Evolutionary conservation across 2,113 vertebrate genomes (phyloP).

Genomic region (Prunella himalayana): DNA sequence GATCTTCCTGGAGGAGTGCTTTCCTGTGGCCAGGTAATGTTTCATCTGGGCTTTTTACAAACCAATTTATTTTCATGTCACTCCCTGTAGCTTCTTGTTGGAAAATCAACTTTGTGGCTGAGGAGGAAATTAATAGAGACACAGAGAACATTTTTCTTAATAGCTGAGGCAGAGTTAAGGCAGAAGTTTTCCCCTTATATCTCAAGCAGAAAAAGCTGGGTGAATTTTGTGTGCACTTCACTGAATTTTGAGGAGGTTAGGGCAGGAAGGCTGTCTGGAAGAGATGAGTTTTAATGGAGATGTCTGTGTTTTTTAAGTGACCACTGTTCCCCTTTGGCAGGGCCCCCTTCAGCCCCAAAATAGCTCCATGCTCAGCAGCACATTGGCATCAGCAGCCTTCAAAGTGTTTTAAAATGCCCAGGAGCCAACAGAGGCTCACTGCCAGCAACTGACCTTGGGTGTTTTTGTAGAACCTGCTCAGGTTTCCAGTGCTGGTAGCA

Average conservation of each 20-base stretch:
- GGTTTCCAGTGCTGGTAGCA: not conserved
- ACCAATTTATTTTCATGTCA: not conserved
- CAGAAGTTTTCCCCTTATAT: not conserved
- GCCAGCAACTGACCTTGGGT: not conserved
- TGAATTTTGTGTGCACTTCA: not conserved
- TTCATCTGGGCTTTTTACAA: not conserved
- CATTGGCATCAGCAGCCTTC: not conserved
- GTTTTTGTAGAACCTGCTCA: not conserved
- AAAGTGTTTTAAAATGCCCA: not conserved
- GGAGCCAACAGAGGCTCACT: not conserved
- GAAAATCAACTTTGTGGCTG: not conserved
- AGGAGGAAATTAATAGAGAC: not conserved
- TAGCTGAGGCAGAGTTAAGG: not conserved
- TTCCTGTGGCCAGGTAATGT: not conserved
- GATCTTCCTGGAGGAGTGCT: not conserved
- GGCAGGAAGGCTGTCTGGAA: not conserved
- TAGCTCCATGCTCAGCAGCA: not conserved
- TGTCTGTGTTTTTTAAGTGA: not conserved
- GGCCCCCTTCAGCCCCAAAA: not conserved
- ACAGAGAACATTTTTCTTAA: not conserved
- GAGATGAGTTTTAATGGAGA: not conserved
- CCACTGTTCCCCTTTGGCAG: not conserved
- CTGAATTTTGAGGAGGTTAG: not conserved
- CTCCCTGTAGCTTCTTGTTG: not conserved
- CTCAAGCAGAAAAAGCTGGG: not conserved